Evolutionary conservation across 2,797 vertebrate species (phyloP).

Genomic region (Parauchenoglanis punctatus): DNA sequence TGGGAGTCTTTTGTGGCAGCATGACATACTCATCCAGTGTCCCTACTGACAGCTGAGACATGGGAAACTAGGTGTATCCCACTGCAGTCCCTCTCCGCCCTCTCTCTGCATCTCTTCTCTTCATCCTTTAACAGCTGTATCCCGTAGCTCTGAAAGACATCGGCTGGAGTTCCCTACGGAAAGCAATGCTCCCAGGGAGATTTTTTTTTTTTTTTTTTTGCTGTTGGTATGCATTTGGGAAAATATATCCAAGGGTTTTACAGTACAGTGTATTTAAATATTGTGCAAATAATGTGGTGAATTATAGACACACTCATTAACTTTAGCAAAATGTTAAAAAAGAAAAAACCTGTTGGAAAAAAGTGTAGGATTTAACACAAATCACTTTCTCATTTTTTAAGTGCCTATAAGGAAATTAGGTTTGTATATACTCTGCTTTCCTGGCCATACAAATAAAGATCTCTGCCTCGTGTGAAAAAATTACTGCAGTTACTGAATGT

Average conservation of each 20-base stretch:
- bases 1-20: constrained; percentile 5
- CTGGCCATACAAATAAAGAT: neutral
- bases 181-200: constrained; percentile 19
- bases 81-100: constrained; percentile 1
- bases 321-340: neutral
- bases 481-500: neutral
- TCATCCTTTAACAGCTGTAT: constrained; percentile 45
- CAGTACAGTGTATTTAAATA: neutral
- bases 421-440: neutral
- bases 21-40: constrained; percentile 18
- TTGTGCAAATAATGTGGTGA: neutral
- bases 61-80: constrained; percentile 13
- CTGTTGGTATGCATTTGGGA: constrained; percentile 26
- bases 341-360: neutral
- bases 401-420: neutral
- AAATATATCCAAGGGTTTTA: too few relatives aligned
- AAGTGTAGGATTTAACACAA: neutral
- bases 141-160: constrained; percentile 32
- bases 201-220: constrained; percentile 36
- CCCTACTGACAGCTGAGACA: constrained; percentile 33
- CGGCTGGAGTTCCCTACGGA: constrained; percentile 29
- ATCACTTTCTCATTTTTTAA: neutral
- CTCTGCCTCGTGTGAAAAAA: neutral
- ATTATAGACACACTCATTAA: neutral
- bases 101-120: constrained; percentile 23